phyloP scores from a whole-genome alignment of 2,797 vertebrate species.

The Myioborus melanocephalus region DNA sequence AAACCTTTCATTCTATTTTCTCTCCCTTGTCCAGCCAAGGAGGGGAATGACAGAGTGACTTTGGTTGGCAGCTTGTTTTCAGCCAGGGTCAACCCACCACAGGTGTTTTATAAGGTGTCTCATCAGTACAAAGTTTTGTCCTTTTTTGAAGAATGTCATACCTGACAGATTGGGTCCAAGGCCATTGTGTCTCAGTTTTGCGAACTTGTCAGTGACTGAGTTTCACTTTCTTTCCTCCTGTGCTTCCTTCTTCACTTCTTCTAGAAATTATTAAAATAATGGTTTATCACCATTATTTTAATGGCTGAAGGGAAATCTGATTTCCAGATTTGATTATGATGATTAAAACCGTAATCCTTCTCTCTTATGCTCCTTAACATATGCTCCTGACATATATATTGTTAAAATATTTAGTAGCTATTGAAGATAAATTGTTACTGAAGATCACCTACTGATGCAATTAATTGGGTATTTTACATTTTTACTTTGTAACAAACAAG shows the following conservation, averaged over 20 bases:
- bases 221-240: neutral
- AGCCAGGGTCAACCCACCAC: neutral
- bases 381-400: constrained; percentile 13
- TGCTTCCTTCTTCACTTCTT: neutral
- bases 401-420: constrained; percentile 49
- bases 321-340: constrained; percentile 26
- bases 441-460: neutral
- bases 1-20: neutral
- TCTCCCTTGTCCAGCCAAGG: neutral
- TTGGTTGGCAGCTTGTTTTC: neutral
- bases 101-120: neutral
- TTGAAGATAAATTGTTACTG: constrained; percentile 23
- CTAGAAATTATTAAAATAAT: neutral
- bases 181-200: neutral
- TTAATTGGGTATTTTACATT: constrained; percentile 43
- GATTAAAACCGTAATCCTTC: constrained; percentile 32
- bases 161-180: neutral
- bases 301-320: constrained; percentile 17
- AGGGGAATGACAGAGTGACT: neutral
- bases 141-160: neutral
- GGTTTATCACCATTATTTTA: neutral
- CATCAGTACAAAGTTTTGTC: neutral
- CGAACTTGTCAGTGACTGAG: neutral
- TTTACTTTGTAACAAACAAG: neutral
- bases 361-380: neutral